Base-by-base conservation (phyloP, 2,113 vertebrate species). In the Galbula dea region DNA sequence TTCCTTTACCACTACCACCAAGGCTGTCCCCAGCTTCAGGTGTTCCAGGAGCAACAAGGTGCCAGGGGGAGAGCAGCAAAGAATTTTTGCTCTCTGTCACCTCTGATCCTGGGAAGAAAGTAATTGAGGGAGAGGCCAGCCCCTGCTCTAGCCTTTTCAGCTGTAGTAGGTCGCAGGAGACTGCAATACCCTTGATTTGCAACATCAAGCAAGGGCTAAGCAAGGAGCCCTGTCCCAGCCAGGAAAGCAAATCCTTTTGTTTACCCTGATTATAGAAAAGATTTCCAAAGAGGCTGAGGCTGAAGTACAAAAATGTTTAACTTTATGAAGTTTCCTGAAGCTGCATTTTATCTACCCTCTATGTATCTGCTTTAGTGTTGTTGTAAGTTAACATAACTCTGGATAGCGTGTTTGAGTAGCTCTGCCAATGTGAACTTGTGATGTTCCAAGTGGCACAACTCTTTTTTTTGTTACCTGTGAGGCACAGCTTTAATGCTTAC, bases 61-160 rank as follows among this genome's bases (percentile, higher is more conserved):
- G 22, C 59, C 1, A 0, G 1, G 4, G 13, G 6, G 24, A 65
- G 30, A 52, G 61, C 15, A 17, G 39, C 4, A 4, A 48, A n/a
- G 43, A 55, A 8, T 68, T 86, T 79, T 52, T 72, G 34, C 59
- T 46, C 51, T 45, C 62, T 1, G 1, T 30, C 46, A 39, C 57
- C 32, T 66, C 36, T 74, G 65, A 18, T 57, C n/a, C 63, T 0
- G 3, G 27, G 49, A 36, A 32, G 30, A 57, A 67, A 23, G 23
- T 24, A n/a, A 7, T 18, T 7, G 54, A 45, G 59, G 37, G 59
- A 59, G 32, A 68, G 39, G 54, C 54, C 67, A 48, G 66, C 37
- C 59, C 62, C 80, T 71, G 77, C 63, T 77, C 19, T 68, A 69
- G 77, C 51, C 52, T 62, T 36, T 52, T 34, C 23, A 17, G 48